These are phyloP conservation scores for Archilochus colubris DNA, from an alignment of 2,113 vertebrate species.

Conservation along the genomic window DNA sequence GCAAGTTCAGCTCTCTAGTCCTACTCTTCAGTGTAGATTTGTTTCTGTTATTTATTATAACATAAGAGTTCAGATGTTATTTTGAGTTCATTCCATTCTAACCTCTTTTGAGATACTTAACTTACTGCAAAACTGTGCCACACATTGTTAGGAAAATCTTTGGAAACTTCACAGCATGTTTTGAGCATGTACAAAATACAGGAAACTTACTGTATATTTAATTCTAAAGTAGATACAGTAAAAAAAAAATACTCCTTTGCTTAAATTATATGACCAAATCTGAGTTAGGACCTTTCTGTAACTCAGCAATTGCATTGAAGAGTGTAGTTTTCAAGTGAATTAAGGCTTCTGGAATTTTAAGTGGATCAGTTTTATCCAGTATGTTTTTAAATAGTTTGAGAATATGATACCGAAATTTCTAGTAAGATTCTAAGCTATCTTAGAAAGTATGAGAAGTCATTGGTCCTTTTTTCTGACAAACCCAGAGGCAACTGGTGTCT, in stretches of 20 bases:
- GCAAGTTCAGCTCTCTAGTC: slow-evolving; percentile 54
- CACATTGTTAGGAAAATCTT: neutral
- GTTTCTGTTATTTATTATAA: slow-evolving; percentile 47
- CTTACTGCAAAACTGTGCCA: neutral
- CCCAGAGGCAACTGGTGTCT: neutral
- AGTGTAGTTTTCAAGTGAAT: neutral
- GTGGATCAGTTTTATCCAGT: neutral
- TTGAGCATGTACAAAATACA: neutral
- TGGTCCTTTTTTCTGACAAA: neutral
- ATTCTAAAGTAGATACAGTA: neutral
- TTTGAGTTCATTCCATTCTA: neutral
- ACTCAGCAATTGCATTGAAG: neutral
- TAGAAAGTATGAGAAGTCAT: neutral
- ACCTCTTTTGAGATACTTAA: neutral
- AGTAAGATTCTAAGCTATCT: neutral
- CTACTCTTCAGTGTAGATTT: slow-evolving; percentile 23
- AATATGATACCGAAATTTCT: neutral
- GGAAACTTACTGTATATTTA: neutral
- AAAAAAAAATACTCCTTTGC: neutral
- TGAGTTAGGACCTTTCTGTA: neutral
- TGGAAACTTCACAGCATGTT: neutral
- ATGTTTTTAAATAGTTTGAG: neutral
- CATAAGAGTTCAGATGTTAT: neutral
- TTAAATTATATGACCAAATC: neutral
- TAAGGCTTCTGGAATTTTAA: neutral